These are phyloP conservation scores for Chironomus tepperi DNA, from an alignment of 1,140 invertebrate species.

Conservation along the genomic window DNA sequence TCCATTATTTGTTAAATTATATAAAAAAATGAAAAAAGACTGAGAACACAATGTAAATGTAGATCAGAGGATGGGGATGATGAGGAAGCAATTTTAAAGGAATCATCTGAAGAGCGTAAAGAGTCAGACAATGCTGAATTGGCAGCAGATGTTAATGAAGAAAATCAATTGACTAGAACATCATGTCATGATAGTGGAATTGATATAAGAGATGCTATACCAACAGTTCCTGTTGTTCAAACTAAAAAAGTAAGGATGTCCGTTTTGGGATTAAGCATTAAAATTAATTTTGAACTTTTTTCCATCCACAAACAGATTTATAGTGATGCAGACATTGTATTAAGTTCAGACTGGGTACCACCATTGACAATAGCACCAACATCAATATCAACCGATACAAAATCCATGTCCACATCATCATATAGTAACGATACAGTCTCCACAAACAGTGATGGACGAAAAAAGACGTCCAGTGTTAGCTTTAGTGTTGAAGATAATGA, in stretches of 20 bases:
- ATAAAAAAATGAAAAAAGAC: neutral
- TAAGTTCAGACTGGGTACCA: conserved; percentile 74
- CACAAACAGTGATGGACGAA: conserved; percentile 40
- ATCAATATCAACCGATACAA: conserved; percentile 28
- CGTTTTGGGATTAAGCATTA: too few species aligned
- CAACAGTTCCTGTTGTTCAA: conserved; percentile 43
- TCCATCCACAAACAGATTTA: conserved; percentile 46
- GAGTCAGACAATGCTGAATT: conserved; percentile 26
- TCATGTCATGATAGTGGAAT: conserved; percentile 84
- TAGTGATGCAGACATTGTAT: conserved; percentile 75
- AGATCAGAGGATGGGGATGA: conserved; percentile 29
- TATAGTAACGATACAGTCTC: conserved; percentile 34
- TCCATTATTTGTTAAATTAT: conserved; percentile 21
- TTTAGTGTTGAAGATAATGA: conserved; percentile 57
- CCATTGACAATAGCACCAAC: conserved; percentile 63
- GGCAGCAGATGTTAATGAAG: conserved; percentile 4
- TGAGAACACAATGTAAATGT: conserved; percentile 24
- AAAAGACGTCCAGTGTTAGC: conserved; percentile 64
- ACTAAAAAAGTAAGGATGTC: conserved; percentile 46
- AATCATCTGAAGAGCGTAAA: neutral
- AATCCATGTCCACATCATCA: conserved; percentile 40
- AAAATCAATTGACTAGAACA: conserved; percentile 53
- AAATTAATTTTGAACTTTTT: too few species aligned
- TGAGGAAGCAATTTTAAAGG: conserved; percentile 1
- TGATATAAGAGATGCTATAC: conserved; percentile 63